Percentiles rank a stretch among this genome's conserved stretches.
Evolutionary conservation across 2,888 invertebrate genomes (phyloP).

Genomic region (Acheta domesticus): DNA sequence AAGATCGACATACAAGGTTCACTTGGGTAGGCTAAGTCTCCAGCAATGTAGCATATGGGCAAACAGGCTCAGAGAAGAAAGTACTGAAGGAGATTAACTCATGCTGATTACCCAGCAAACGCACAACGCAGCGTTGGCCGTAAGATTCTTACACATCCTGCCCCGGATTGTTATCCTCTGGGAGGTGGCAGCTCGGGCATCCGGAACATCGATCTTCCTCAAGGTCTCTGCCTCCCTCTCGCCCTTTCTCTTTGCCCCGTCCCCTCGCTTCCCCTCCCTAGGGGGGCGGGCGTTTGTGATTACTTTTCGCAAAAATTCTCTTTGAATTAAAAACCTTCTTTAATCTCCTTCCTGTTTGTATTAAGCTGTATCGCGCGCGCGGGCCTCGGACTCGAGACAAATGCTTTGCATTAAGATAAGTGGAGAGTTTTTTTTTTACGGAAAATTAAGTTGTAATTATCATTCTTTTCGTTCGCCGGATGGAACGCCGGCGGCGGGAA

Average conservation of each 20-base stretch:
- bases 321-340: conserved; percentile 12
- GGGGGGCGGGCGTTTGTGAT: neutral
- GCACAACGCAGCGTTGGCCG: too few relatives aligned
- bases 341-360: conserved; percentile 10
- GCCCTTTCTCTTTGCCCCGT: neutral
- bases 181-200: neutral
- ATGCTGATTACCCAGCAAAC: too few relatives aligned
- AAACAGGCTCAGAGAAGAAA: too few relatives aligned
- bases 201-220: neutral
- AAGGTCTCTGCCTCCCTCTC: neutral
- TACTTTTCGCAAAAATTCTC: conserved; percentile 18
- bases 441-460: conserved; percentile 18
- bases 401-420: conserved; percentile 18
- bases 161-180: too few relatives aligned
- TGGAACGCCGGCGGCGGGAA: neutral
- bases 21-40: too few relatives aligned
- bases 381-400: neutral
- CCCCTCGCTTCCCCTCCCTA: neutral
- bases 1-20: too few relatives aligned
- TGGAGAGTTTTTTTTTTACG: conserved; percentile 5
- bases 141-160: too few relatives aligned
- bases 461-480: conserved; percentile 18
- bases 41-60: too few relatives aligned
- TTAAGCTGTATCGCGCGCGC: neutral
- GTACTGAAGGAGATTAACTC: too few relatives aligned